Evolutionary conservation across 2,888 invertebrate genomes (phyloP), one percentile per base, ranked within the genome.

Genomic region (Coleophora flavipennella): DNA sequence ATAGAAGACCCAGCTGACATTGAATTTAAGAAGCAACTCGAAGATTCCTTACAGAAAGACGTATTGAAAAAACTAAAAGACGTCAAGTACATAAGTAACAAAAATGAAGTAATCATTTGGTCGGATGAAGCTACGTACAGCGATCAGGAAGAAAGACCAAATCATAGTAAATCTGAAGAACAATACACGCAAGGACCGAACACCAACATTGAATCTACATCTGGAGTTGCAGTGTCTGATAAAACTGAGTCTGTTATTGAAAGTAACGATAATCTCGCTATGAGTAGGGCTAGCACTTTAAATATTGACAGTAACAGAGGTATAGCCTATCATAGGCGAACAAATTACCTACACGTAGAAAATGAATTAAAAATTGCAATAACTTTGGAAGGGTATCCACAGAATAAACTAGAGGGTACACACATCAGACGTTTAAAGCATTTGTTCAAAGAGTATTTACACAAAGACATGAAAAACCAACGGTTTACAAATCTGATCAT

Each of bases 221-320:
- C 69, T 1, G 50, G 46, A 2, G 54, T 60, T 1, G 65, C 59
- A 14, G 49, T 62, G 1, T 79, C 79, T 0, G 79, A 79, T 12
- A 67, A 63, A 45, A 63, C 69, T 0, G 78, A 73, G 29, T 76
- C 75, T 0, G 35, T 69, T 14, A 53, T 61, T 10, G 76, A 67
- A 45, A 80, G 75, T 45, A 63, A 51, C 32, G 73, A 74, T 3
- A 71, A 70, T 44, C 50, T 77, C 2, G 56, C 46, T 10, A 43
- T 69, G 2, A 58, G 63, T 10, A 67, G 68, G 36, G 62, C 59
- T 31, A 72, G 75, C 32, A 69, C 69, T 39, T 45, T 81, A 6
- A 75, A 77, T 28, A 77, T 80, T 8, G 78, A 80, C 38, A 79
- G 78, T 38, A 78, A 72, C 31, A 62, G 79, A 56, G 79, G 81